Evolutionary conservation across 2,797 vertebrate genomes (phyloP).

Genomic region (Graptemys geographica): DNA sequence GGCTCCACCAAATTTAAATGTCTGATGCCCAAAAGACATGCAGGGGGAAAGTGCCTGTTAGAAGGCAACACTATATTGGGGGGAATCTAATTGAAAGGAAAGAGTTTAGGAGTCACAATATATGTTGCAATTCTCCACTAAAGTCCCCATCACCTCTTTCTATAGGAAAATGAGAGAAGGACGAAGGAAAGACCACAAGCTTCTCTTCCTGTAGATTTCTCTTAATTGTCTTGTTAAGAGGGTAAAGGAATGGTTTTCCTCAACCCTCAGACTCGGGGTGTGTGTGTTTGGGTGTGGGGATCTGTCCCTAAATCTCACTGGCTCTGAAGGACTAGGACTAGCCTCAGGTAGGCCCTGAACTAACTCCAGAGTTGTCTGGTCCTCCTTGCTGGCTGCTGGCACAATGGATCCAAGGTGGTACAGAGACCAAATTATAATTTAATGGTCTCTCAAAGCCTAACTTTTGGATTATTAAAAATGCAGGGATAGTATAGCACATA

Average conservation of each 20-base stretch:
- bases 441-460: background rate
- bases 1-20: background rate
- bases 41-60: background rate
- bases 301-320: background rate
- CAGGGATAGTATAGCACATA: background rate
- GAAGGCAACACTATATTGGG: background rate
- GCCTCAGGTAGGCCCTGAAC: background rate
- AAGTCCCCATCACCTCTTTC: background rate
- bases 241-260: background rate
- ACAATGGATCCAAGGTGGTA: background rate
- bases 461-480: background rate
- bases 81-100: background rate
- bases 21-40: background rate
- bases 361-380: background rate
- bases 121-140: background rate
- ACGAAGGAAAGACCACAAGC: background rate
- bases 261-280: background rate
- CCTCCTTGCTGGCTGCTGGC: background rate
- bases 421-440: constrained; percentile 6
- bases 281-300: background rate
- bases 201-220: background rate
- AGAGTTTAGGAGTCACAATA: background rate
- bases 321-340: background rate
- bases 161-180: background rate
- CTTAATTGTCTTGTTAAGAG: background rate